Percentiles rank a stretch among this genome's conserved stretches.
These are phyloP conservation scores for Desmophyllum pertusum DNA, from an alignment of 92 coral and sea anemone species.

Conservation along the genomic window DNA sequence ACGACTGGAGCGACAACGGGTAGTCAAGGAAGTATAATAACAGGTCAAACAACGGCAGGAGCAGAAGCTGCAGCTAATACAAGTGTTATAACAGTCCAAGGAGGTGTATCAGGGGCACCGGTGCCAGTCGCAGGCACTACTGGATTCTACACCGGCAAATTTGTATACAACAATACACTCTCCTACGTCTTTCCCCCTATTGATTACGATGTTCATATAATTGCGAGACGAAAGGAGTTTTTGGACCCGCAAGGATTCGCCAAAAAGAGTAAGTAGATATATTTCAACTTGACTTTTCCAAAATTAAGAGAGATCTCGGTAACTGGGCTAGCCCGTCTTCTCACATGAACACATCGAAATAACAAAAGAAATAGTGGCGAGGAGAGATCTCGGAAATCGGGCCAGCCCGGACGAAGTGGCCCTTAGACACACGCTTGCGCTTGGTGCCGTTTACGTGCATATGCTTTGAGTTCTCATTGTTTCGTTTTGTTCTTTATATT, in stretches of 20 bases:
- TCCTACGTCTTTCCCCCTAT: neutral
- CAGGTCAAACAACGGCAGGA: neutral
- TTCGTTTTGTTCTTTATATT: too few relatives aligned
- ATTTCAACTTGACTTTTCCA: too few relatives aligned
- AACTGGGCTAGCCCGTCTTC: too few relatives aligned
- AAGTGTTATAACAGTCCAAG: neutral
- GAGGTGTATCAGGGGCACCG: neutral
- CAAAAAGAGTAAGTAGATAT: constrained; percentile 8
- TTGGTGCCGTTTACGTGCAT: too few relatives aligned
- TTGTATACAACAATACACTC: neutral
- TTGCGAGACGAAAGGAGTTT: neutral
- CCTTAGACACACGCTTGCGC: too few relatives aligned
- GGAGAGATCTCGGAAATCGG: too few relatives aligned
- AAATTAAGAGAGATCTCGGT: too few relatives aligned
- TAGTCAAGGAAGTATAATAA: neutral
- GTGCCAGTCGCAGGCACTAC: neutral
- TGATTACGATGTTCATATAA: neutral
- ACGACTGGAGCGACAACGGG: neutral
- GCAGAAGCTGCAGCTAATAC: neutral
- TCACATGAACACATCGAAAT: too few relatives aligned
- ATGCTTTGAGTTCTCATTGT: too few relatives aligned
- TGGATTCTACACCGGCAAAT: neutral
- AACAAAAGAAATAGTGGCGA: too few relatives aligned
- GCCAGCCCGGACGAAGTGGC: too few relatives aligned
- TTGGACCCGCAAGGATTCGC: constrained; percentile 9